phyloP scores from a whole-genome alignment of 2,797 vertebrate genomes.

The Mus spretus region DNA sequence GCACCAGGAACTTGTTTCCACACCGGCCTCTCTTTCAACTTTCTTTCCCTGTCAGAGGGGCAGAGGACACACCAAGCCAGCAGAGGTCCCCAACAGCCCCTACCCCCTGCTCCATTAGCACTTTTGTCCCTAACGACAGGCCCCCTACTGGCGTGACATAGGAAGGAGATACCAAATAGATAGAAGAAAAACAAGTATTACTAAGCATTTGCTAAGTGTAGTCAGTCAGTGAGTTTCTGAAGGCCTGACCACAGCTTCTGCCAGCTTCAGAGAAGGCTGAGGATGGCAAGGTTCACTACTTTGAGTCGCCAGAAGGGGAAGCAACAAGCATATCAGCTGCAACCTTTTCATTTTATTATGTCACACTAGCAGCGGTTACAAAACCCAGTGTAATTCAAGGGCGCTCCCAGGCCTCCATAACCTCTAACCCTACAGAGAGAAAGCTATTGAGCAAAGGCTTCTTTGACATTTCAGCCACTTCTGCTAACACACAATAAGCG shows the following conservation, averaged over 20 bases:
- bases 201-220: neutral
- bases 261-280: neutral
- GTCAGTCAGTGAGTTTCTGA: neutral
- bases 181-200: neutral
- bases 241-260: neutral
- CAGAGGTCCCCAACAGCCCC: neutral
- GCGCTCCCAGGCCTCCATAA: conserved; percentile 59
- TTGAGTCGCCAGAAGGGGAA: conserved; percentile 17
- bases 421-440: conserved; percentile 56
- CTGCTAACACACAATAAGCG: conserved; percentile 79
- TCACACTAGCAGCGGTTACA: conserved; percentile 56
- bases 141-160: neutral
- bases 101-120: neutral
- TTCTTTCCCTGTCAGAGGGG: conserved; percentile 24
- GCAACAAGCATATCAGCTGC: neutral
- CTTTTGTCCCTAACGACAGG: neutral
- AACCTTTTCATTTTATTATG: conserved; percentile 52
- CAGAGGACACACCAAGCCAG: conserved; percentile 12
- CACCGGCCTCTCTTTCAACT: conserved; percentile 26
- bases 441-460: conserved; percentile 72
- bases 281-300: neutral
- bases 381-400: conserved; percentile 71
- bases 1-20: conserved; percentile 63
- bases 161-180: neutral
- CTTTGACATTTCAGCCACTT: conserved; percentile 82